Conservation (phyloP, 2,797 vertebrate species). For the Sternarchorhynchus goeldii region DNA sequence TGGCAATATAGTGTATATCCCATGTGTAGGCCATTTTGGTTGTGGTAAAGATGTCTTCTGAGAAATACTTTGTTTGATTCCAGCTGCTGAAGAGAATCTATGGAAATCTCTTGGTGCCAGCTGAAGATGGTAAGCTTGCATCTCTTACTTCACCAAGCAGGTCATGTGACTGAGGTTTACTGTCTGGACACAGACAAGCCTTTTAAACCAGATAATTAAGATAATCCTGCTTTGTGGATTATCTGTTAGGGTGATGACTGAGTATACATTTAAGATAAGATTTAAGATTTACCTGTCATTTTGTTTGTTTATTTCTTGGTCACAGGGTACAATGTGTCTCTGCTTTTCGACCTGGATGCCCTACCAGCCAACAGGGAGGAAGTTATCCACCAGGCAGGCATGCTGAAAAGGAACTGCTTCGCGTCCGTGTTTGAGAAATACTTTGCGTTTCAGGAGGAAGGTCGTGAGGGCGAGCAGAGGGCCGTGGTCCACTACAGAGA, state of each 20-base stretch:
- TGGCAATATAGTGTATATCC: too few species aligned
- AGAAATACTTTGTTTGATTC: slow-evolving; percentile 50
- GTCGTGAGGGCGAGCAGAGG: slow-evolving; percentile 91
- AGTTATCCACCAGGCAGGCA: slow-evolving; percentile 92
- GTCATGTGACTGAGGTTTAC: too few species aligned
- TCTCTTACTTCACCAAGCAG: too few species aligned
- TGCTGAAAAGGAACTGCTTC: slow-evolving; percentile 98
- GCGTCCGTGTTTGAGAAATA: slow-evolving; percentile 99
- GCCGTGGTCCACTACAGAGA: slow-evolving; percentile 98
- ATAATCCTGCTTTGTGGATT: too few species aligned
- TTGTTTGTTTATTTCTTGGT: not conserved
- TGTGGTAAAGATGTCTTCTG: not conserved
- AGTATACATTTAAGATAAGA: too few species aligned
- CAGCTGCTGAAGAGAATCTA: slow-evolving; percentile 94
- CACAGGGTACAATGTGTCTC: slow-evolving; percentile 97
- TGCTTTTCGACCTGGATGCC: slow-evolving; percentile 92
- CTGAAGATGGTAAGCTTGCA: slow-evolving; percentile 83
- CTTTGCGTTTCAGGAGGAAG: slow-evolving; percentile 97
- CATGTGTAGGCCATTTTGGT: too few species aligned
- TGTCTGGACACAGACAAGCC: too few species aligned
- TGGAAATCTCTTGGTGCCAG: slow-evolving; percentile 84
- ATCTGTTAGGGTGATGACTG: too few species aligned
- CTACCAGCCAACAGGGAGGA: slow-evolving; percentile 89
- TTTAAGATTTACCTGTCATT: too few species aligned
- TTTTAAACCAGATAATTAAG: too few species aligned